Conservation (phyloP, 2,113 vertebrate species). For the Caranx melampygus region DNA sequence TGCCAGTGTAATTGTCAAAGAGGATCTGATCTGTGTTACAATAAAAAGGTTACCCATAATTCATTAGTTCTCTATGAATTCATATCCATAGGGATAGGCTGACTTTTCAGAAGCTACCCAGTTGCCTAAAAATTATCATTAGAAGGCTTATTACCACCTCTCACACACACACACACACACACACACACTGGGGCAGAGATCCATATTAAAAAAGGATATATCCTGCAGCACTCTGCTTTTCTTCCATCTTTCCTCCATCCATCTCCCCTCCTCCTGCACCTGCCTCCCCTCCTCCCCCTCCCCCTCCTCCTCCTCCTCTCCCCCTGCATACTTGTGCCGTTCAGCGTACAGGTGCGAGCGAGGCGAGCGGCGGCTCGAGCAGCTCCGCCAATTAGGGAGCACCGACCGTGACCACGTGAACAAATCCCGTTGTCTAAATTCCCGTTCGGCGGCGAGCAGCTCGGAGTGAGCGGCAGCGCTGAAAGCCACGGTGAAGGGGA, state of each 20-base stretch:
- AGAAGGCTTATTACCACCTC: background rate
- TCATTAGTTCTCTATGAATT: background rate
- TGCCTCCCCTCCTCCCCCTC: background rate
- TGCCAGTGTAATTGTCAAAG: background rate
- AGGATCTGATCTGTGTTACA: background rate
- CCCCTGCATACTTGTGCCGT: background rate
- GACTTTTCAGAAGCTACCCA: background rate
- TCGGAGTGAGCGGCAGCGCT: slow-evolving; percentile 62
- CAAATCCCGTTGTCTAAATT: slow-evolving; percentile 78
- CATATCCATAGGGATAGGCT: background rate
- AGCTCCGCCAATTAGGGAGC: slow-evolving; percentile 79
- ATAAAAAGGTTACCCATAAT: background rate
- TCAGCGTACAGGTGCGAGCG: slow-evolving; percentile 72
- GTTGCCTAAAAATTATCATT: background rate
- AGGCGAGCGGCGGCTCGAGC: slow-evolving; percentile 20
- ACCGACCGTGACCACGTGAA: slow-evolving; percentile 79
- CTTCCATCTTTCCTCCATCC: background rate
- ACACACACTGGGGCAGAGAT: background rate
- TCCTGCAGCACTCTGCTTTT: slow-evolving; percentile 17
- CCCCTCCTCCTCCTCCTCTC: background rate
- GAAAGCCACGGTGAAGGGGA: slow-evolving; percentile 60
- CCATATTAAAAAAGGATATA: background rate
- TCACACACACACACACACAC: background rate
- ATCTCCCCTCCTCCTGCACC: slow-evolving; percentile 1
- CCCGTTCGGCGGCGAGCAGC: slow-evolving; percentile 64